Conservation (phyloP, 2,113 vertebrate genomes). For the Elephas maximus region DNA sequence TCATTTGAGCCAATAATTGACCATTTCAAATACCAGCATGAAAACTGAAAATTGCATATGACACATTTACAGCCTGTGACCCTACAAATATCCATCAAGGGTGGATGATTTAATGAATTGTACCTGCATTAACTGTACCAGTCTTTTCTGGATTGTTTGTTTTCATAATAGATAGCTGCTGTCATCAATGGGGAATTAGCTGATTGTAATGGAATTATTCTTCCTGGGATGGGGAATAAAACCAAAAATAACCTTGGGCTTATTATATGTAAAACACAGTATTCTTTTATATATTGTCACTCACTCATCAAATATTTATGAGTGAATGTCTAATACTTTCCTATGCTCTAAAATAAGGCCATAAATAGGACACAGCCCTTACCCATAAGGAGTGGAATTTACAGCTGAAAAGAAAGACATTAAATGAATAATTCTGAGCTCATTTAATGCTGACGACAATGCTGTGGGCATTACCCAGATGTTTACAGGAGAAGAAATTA, state of each 20-base stretch:
- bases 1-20: conserved; percentile 54
- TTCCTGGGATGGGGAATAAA: background rate
- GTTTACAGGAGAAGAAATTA: conserved; percentile 16
- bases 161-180: conserved; percentile 46
- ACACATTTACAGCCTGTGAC: background rate
- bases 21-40: conserved; percentile 49
- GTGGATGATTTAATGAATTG: background rate
- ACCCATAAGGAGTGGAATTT: background rate
- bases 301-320: conserved; percentile 39
- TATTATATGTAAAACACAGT: conserved; percentile 6
- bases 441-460: background rate
- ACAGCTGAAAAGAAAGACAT: conserved; percentile 15
- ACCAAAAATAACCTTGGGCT: conserved; percentile 22
- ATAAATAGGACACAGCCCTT: background rate
- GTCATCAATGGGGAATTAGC: background rate
- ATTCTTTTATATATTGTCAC: background rate
- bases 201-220: background rate
- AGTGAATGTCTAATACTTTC: background rate
- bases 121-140: background rate
- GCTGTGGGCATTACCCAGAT: background rate
- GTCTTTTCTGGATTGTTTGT: background rate
- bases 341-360: conserved; percentile 45
- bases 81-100: background rate
- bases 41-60: conserved; percentile 46
- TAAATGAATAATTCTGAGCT: background rate